Percentiles rank a stretch among this genome's conserved stretches.
phyloP scores from a whole-genome alignment of 2,113 vertebrate species.

The Xenus cinereus region DNA sequence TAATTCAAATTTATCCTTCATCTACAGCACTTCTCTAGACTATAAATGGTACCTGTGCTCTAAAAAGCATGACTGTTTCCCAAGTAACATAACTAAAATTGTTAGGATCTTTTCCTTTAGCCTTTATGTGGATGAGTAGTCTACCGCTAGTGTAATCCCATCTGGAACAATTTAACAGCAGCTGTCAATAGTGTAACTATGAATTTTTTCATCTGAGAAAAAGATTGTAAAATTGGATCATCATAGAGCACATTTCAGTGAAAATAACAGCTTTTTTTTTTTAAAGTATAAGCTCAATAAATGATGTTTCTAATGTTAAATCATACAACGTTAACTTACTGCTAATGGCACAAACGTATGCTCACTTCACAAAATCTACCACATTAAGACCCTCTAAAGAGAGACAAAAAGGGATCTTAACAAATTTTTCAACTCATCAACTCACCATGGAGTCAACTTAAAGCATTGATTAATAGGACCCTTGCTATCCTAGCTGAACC shows the following conservation, averaged over 20 bases:
- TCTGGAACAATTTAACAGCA: constrained; percentile 23
- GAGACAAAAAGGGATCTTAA: constrained; percentile 27
- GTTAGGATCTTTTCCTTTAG: background rate
- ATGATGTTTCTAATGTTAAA: constrained; percentile 12
- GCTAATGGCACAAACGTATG: background rate
- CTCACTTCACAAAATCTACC: background rate
- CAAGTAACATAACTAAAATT: background rate
- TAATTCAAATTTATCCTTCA: background rate
- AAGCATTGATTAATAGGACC: constrained; percentile 40
- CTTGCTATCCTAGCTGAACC: constrained; percentile 28
- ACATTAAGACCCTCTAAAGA: constrained; percentile 19
- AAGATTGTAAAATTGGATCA: constrained; percentile 14
- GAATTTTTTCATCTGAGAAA: constrained; percentile 25
- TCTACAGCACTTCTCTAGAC: background rate
- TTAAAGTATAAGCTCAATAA: background rate
- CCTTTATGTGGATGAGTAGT: background rate
- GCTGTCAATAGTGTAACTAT: background rate
- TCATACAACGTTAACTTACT: background rate
- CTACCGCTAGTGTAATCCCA: background rate
- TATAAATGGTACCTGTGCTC: background rate
- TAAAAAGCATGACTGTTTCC: background rate
- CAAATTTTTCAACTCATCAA: constrained; percentile 34
- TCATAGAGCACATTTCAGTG: background rate
- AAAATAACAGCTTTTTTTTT: background rate
- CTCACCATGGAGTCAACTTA: constrained; percentile 30